Evolutionary conservation across 2,113 vertebrate species (phyloP).

Genomic region (Colossoma macropomum): DNA sequence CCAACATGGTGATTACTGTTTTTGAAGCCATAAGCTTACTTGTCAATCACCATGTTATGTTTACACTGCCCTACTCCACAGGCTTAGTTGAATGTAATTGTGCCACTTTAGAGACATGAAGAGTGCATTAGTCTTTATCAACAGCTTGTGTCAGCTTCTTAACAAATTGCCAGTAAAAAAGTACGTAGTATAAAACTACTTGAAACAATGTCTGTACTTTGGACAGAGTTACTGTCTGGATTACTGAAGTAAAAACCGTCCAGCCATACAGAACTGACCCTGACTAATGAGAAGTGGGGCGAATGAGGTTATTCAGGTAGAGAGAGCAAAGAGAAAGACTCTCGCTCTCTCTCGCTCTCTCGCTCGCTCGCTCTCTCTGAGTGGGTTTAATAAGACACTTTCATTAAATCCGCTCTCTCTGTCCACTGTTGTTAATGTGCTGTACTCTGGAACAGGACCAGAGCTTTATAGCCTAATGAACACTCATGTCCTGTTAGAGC

Average conservation of each 20-base stretch:
- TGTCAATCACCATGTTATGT: too few species aligned
- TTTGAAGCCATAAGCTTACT: too few species aligned
- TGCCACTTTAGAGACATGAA: too few species aligned
- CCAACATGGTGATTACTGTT: too few species aligned
- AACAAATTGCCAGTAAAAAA: not conserved
- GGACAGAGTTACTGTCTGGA: not conserved
- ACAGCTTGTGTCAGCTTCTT: not conserved
- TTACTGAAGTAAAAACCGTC: not conserved
- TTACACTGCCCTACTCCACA: too few species aligned
- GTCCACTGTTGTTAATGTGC: not conserved
- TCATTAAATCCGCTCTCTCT: constrained; percentile 18
- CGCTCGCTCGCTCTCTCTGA: not conserved
- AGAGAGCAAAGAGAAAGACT: not conserved
- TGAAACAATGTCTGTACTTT: not conserved
- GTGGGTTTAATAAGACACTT: constrained; percentile 16
- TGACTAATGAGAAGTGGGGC: not conserved
- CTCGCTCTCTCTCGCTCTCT: not conserved
- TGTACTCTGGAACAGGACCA: constrained; percentile 8
- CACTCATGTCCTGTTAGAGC: constrained; percentile 14
- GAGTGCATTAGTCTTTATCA: not conserved
- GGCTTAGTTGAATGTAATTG: too few species aligned
- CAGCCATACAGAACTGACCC: not conserved
- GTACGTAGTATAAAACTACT: not conserved
- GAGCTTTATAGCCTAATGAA: constrained; percentile 23
- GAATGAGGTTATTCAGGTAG: not conserved